Percentiles rank a stretch among this genome's conserved stretches.
These are phyloP conservation scores for Branchellion lobata DNA, from an alignment of 2,888 invertebrate species.

Conservation along the genomic window DNA sequence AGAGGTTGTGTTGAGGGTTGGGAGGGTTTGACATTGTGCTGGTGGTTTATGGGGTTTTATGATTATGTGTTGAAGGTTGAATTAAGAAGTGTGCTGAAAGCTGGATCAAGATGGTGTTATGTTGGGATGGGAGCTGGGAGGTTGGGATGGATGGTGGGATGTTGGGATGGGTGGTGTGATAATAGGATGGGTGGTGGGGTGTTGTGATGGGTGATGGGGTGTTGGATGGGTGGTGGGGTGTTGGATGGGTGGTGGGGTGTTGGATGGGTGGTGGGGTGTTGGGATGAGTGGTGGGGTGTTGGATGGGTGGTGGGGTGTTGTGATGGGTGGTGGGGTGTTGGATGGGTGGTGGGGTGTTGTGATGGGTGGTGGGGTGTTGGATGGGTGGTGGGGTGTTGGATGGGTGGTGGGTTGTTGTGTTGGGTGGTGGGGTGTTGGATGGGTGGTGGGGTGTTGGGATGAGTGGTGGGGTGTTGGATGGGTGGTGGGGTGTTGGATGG, in stretches of 20 bases:
- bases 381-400: neutral
- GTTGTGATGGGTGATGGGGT: neutral
- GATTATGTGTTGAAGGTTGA: constrained; percentile 51
- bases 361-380: neutral
- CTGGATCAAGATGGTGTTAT: neutral
- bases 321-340: constrained; percentile 64
- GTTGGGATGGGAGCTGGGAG: neutral
- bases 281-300: too few relatives aligned
- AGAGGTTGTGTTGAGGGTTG: too few relatives aligned
- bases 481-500: neutral
- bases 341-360: constrained; percentile 48
- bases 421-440: too few relatives aligned
- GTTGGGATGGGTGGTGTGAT: neutral
- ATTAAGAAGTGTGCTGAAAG: neutral
- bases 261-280: too few relatives aligned
- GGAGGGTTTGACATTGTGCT: too few relatives aligned
- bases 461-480: neutral
- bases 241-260: too few relatives aligned
- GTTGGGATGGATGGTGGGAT: neutral
- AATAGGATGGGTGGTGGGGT: neutral
- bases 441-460: neutral
- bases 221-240: neutral
- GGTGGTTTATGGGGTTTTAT: too few relatives aligned
- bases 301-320: too few relatives aligned
- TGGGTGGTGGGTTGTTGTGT: too few relatives aligned